phyloP scores from a whole-genome alignment of 2,888 invertebrate genomes.

The Xylocampa areola region DNA sequence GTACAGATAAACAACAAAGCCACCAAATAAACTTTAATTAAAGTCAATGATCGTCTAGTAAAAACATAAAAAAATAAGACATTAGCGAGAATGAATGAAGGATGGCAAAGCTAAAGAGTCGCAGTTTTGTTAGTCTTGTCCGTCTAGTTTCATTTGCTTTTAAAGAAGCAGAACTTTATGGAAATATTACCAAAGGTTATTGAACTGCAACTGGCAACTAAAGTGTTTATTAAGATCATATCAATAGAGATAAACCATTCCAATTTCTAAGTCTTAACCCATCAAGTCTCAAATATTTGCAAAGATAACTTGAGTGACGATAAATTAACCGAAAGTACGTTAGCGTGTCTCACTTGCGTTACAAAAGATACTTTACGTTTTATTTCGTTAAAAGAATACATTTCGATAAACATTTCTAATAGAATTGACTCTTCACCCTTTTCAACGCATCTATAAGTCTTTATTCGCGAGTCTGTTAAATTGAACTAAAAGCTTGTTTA shows the following conservation, averaged over 20 bases:
- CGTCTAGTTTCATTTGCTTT: conserved; percentile 27
- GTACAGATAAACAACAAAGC: conserved; percentile 5
- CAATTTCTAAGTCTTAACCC: conserved; percentile 3
- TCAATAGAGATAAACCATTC: conserved; percentile 12
- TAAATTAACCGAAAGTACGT: conserved; percentile 17
- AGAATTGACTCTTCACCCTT: conserved; percentile 48
- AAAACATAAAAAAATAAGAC: conserved; percentile 31
- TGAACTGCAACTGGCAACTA: conserved; percentile 12
- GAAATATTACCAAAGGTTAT: not conserved
- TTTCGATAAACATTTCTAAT: conserved; percentile 35
- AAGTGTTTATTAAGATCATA: conserved; percentile 9
- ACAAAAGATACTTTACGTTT: conserved; percentile 22
- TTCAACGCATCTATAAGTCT: conserved; percentile 40
- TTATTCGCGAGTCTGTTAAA: conserved; percentile 35
- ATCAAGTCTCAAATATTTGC: conserved; percentile 13
- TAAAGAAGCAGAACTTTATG: conserved; percentile 17
- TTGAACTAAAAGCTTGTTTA: conserved; percentile 43
- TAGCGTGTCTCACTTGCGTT: conserved; percentile 18
- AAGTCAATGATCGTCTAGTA: conserved; percentile 15
- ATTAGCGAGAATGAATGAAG: conserved; percentile 34
- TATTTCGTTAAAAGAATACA: conserved; percentile 35
- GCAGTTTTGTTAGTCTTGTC: conserved; percentile 21
- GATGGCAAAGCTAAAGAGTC: conserved; percentile 22
- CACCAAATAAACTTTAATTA: conserved; percentile 20
- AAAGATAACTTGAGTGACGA: conserved; percentile 5